These are phyloP conservation scores for Sebastes melanostomus DNA, from an alignment of 2,797 vertebrate species.

Conservation along the genomic window DNA sequence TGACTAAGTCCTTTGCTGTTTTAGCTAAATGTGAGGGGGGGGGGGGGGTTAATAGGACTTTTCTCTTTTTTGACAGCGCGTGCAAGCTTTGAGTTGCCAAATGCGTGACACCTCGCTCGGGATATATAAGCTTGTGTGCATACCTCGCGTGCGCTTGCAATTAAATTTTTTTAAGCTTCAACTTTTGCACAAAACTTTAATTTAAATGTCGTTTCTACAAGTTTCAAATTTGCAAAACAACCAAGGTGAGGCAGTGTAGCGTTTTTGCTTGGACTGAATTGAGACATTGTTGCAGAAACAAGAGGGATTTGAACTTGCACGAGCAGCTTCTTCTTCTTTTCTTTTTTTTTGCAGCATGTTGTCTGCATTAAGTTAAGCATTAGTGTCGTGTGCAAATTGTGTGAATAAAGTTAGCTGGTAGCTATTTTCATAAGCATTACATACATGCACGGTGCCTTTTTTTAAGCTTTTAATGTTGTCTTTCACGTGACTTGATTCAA, in stretches of 20 bases:
- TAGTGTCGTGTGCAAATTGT: neutral
- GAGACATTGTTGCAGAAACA: neutral
- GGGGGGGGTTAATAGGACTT: neutral
- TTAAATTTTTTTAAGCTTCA: neutral
- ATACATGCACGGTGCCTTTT: neutral
- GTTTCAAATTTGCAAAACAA: neutral
- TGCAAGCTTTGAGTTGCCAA: constrained; percentile 44
- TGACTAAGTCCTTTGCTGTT: constrained; percentile 6
- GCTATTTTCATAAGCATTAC: neutral
- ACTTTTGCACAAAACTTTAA: constrained; percentile 8
- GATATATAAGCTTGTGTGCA: neutral
- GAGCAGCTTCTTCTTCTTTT: neutral
- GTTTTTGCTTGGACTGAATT: neutral
- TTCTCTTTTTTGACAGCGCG: constrained; percentile 62
- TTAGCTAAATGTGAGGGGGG: neutral
- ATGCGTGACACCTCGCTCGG: constrained; percentile 50
- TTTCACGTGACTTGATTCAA: constrained; percentile 17
- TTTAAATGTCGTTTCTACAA: neutral
- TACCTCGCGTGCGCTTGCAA: constrained; percentile 37
- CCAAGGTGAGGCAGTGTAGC: too few relatives aligned
- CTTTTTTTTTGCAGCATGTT: neutral
- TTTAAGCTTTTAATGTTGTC: neutral
- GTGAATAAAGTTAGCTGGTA: neutral
- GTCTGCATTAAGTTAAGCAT: neutral
- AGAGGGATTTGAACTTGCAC: neutral